Base-by-base conservation (phyloP, 64 coral and sea anemone genomes). In the Pachyseris speciosa region DNA sequence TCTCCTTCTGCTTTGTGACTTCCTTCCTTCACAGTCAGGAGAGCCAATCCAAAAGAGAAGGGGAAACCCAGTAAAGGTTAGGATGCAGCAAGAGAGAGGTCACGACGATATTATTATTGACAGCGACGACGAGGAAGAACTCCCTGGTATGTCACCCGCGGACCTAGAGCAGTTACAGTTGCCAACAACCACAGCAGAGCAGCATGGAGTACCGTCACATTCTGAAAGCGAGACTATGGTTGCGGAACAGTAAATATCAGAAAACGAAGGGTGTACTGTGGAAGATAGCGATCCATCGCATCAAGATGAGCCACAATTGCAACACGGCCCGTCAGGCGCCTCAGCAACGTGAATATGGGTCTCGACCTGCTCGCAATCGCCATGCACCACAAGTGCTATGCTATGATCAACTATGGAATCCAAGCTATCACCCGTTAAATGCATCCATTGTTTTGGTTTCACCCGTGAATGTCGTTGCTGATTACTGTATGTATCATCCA, bases 1-100 rank as follows among this genome's bases (percentile, higher is more conserved):
- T 47, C 87, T 80, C 19, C 53, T 80, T 50, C 87, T 89, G 48
- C 72, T 41, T 3, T 90, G 87, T 53, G 47, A 52, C 7, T 69
- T 89, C 51, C 60, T 89, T 30, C 74, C 87, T 12, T 34, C 44
- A 22, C 73, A 79, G 3, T 30, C 28, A 28, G 10, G 10, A 68
- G 65, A 68, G 11, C 65, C 65, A 11, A 0, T 13, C 65, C 65
- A 28, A 30, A 36, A 30, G 20, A 55, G 11, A 33, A 8, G 4
- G 33, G 65, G 17, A 9, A n/a, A 34, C 10, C 65, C 33, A 68
- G 65, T 68, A 15, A 28, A 34, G 12, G 7, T 9, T 15, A 68
- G 65, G 4, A 33, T 11, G 4, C 34, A 34, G 28, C 29, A 15
- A n/a, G 65, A 36, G 9, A 68, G 65, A 30, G 12, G 11, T 32